These are phyloP conservation scores for Melitaea cinxia DNA, from an alignment of 1,140 invertebrate species.

Conservation along the genomic window DNA sequence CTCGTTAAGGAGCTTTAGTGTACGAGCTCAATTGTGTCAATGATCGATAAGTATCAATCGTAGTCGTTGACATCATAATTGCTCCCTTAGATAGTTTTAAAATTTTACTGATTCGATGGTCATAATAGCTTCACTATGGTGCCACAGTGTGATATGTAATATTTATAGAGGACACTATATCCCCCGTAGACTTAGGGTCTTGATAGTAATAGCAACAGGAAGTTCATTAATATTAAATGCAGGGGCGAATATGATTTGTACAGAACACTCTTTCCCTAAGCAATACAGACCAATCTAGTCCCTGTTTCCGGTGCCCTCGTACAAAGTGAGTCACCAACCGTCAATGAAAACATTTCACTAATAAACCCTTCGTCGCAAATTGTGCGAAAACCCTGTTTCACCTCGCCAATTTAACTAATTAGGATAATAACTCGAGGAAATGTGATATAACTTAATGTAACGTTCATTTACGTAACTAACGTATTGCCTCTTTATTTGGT, in stretches of 20 bases:
- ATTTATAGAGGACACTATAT: too few relatives aligned
- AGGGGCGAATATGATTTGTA: background rate
- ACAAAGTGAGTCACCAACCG: conserved; percentile 18
- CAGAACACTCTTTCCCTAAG: conserved; percentile 6
- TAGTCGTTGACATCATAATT: too few relatives aligned
- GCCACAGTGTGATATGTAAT: too few relatives aligned
- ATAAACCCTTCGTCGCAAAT: conserved; percentile 18
- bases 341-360: conserved; percentile 25
- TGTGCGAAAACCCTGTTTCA: conserved; percentile 15
- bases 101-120: too few relatives aligned
- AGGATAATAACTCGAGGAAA: background rate
- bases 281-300: conserved; percentile 16
- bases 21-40: too few relatives aligned
- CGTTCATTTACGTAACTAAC: background rate
- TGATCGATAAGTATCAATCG: too few relatives aligned
- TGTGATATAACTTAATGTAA: background rate
- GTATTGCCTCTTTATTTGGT: too few relatives aligned
- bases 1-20: too few relatives aligned
- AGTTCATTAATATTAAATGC: background rate
- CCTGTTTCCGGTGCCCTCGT: conserved; percentile 23
- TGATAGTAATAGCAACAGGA: too few relatives aligned
- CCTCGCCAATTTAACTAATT: conserved; percentile 4
- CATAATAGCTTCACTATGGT: too few relatives aligned
- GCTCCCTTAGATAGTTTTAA: too few relatives aligned
- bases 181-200: too few relatives aligned